Base-by-base conservation (phyloP, 2,888 invertebrate genomes). In the Oscheius sp. region DNA sequence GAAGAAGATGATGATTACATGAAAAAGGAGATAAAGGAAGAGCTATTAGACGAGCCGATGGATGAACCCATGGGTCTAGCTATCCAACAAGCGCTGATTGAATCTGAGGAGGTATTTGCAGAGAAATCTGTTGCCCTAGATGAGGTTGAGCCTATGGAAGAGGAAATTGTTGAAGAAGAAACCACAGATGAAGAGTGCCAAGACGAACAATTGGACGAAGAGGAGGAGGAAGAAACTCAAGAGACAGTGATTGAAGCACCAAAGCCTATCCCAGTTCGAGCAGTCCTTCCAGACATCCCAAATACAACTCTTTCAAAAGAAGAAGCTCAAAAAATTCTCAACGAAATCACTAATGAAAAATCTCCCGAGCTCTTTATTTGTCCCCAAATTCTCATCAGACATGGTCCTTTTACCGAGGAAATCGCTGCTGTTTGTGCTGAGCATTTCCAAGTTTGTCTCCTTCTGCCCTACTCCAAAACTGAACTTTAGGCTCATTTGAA, bases 401-500 rank as follows among this genome's bases (percentile, higher is more conserved):
- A 34, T 23, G 64, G 48, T 5, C 8, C 50, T 10, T 33, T n/a
- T 6, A 33, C 31, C 34, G 37, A 64, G 34, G 34, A 50, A 4
- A 50, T 64, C 17, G 48, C 48, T 20, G 12, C 34, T 20, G 48
- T 20, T 6, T 46, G 48, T 31, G 31, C 34, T 34, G 48, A 46
- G 10, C 64, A 64, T 27, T 64, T 64, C 15, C 33, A 64, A 3
- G 55, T 55, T 10, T 25, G 31, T 3, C 5, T 6, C 8, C 33
- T 5, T 15, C 27, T 6, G 6, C 31, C 15, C 4, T n/a, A n/a
- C n/a, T n/a, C n/a, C n/a, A 31, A n/a, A 55, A 55, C 17, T 4
- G 58, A 69, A 33, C 63, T 75, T 15, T 71, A 75, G 55, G 63
- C 67, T 17, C 71, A 74, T 33, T 68, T 74, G 25, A 76, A 76